Conservation (phyloP, 1,140 invertebrate species). For the Caenorhabditis remanei region DNA sequence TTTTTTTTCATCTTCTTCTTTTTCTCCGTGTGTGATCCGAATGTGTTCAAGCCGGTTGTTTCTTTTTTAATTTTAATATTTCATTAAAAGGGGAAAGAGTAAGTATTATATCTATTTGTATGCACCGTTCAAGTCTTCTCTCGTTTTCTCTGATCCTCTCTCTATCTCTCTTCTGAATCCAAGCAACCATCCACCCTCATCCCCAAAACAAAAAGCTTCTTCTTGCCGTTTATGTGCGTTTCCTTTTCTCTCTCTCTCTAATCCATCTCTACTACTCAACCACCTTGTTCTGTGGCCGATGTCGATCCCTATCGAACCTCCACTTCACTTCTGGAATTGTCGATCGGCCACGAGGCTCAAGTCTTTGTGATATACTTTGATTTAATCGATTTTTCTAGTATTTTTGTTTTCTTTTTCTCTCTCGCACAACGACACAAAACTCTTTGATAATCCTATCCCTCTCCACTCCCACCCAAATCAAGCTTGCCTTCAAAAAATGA, state of each 20-base stretch:
- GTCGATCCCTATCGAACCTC: neutral
- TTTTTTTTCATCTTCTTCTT: too few relatives aligned
- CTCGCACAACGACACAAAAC: constrained; percentile 30
- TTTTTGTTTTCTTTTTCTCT: neutral
- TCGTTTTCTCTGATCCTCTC: neutral
- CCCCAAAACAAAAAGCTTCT: neutral
- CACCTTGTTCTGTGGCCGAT: constrained; percentile 1
- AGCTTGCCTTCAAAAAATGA: constrained; percentile 19
- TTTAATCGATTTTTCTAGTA: too few relatives aligned
- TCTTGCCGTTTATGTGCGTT: constrained; percentile 42
- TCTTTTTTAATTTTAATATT: neutral
- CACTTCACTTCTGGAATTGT: constrained; percentile 4
- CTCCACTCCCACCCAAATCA: neutral
- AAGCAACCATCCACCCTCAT: neutral
- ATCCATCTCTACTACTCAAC: neutral
- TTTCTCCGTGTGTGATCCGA: constrained; percentile 13
- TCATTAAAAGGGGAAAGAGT: neutral
- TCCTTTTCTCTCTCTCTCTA: neutral
- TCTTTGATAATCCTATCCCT: neutral
- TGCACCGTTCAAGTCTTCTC: constrained; percentile 16
- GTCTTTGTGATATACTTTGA: constrained; percentile 29
- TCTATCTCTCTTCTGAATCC: too few relatives aligned
- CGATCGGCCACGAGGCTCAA: constrained; percentile 50
- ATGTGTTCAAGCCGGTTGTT: constrained; percentile 37
- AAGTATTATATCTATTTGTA: constrained; percentile 5